Percentiles rank a stretch among this genome's conserved stretches.
Evolutionary conservation across 1,140 invertebrate species (phyloP).

Genomic region (Olivierus martensii): DNA sequence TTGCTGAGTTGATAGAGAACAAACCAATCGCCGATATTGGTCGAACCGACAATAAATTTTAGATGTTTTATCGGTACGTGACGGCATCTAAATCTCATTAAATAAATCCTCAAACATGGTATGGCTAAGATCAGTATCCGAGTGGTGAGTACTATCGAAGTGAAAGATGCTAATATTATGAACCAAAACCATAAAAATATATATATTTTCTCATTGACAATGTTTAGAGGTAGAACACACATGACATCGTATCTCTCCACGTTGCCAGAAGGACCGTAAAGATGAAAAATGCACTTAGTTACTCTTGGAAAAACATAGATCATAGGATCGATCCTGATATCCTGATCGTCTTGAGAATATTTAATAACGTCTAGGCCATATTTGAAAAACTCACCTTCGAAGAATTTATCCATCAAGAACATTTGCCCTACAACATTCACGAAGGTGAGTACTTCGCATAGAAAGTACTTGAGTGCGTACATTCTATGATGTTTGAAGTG

Average conservation of each 20-base stretch:
- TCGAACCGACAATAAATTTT: constrained; percentile 73
- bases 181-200: constrained; percentile 87
- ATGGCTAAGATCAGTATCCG: constrained; percentile 61
- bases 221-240: constrained; percentile 71
- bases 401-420: constrained; percentile 92
- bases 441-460: constrained; percentile 71
- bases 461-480: constrained; percentile 57
- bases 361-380: constrained; percentile 86
- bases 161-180: constrained; percentile 55
- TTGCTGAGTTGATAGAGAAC: constrained; percentile 87
- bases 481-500: constrained; percentile 85
- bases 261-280: constrained; percentile 66
- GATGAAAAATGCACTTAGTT: constrained; percentile 78
- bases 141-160: constrained; percentile 56
- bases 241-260: constrained; percentile 69
- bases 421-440: constrained; percentile 90
- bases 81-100: constrained; percentile 69
- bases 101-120: constrained; percentile 71
- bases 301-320: constrained; percentile 84
- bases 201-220: constrained; percentile 81
- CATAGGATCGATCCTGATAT: constrained; percentile 83
- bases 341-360: constrained; percentile 83
- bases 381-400: constrained; percentile 87
- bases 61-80: constrained; percentile 74
- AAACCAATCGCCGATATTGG: constrained; percentile 91